Evolutionary conservation across 2,888 invertebrate species (phyloP), one percentile per base, ranked within the genome.

Genomic region (Coecobrya sp.): DNA sequence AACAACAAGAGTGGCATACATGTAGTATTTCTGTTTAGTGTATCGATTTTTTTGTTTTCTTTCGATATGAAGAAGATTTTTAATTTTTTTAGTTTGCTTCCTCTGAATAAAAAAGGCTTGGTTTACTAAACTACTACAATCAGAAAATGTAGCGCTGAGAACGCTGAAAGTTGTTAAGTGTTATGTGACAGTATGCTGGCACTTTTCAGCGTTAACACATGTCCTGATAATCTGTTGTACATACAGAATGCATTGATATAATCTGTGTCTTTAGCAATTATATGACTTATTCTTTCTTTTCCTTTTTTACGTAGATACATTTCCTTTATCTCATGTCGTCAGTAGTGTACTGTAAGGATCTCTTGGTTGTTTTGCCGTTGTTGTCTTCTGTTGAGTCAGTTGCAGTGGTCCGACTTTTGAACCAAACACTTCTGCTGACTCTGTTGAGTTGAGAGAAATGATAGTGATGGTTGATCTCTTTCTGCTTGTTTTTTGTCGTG

Each of bases 391-490:
- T 25, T 79, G 25, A 52, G 30, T 30, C 70, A 68, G 42, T 62
- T 70, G 42, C 49, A 76, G 22, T 76, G 76, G 49, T 45, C 52
- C 25, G 82, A 82, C 62, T 82, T 55, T 59, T 82, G 82, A 82
- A 59, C 62, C 19, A 59, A 82, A 42, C 82, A 19, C 30, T 82
- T 82, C 82, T 82, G 82, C 82, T 82, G 59, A 55, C 76, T 79
- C 27, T 22, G 52, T 13, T 45, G 49, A 79, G 27, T 16, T 36
- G 70, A 79, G 16, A 52, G 16, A 52, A 49, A 79, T 49, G 76
- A 79, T 79, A 49, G 49, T 70, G 86, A 59, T 70, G 86, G 70
- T 70, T 86, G 86, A 86, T 86, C 86, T 86, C 73, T 19, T 82
- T 82, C 55, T 82, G 59, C 19, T 55, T 8, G 22, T 59, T 79